These are phyloP conservation scores for Drosophila kepulauana DNA, from an alignment of 1,140 invertebrate species.

Conservation along the genomic window DNA sequence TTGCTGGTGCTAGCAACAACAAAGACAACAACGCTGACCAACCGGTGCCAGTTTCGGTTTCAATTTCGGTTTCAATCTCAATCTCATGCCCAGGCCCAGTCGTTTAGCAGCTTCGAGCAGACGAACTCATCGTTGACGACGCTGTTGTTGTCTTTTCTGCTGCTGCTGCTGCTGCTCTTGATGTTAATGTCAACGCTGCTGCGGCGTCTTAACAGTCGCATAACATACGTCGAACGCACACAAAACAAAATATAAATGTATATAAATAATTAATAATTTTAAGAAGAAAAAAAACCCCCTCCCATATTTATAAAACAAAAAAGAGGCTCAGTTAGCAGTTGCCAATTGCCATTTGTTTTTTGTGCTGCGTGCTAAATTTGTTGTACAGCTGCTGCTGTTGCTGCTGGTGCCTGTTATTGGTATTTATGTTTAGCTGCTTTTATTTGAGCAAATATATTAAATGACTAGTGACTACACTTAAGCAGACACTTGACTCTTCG, in stretches of 20 bases:
- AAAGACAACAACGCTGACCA: constrained; percentile 45
- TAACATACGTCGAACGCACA: constrained; percentile 60
- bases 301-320: neutral
- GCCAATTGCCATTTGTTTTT: constrained; percentile 4
- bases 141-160: constrained; percentile 15
- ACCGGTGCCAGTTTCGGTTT: constrained; percentile 32
- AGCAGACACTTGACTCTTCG: constrained; percentile 27
- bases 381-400: constrained; percentile 10
- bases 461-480: constrained; percentile 20
- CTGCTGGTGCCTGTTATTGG: constrained; percentile 61
- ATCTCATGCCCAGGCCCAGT: constrained; percentile 23
- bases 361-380: constrained; percentile 39
- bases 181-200: constrained; percentile 43
- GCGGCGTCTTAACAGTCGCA: constrained; percentile 61
- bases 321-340: neutral
- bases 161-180: constrained; percentile 39
- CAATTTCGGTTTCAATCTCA: constrained; percentile 20
- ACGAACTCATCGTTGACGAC: constrained; percentile 1
- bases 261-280: constrained; percentile 30
- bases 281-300: constrained; percentile 6
- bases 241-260: constrained; percentile 40
- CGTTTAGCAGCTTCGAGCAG: constrained; percentile 24
- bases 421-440: constrained; percentile 68
- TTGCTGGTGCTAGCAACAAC: neutral
- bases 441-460: constrained; percentile 63